Percentiles rank a stretch among this genome's conserved stretches.
These are phyloP conservation scores for Hyles lineata DNA, from an alignment of 2,888 invertebrate genomes.

Conservation along the genomic window DNA sequence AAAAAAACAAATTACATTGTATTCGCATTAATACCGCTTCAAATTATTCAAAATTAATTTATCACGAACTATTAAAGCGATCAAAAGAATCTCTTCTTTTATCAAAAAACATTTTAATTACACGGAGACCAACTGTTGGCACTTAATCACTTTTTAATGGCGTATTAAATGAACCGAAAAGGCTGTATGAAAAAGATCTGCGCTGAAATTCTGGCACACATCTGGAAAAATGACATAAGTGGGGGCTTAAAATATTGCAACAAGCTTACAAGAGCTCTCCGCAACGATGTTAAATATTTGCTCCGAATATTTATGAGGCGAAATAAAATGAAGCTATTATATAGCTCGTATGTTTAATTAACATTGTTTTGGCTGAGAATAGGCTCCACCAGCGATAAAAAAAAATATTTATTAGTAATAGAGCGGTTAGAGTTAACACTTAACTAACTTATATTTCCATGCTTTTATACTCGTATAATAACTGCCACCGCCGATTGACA, in stretches of 20 bases:
- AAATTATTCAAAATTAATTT: no score
- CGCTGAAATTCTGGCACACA: background rate
- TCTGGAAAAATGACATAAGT: conserved; percentile 14
- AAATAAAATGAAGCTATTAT: background rate
- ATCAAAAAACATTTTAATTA: no score
- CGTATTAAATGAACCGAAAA: conserved; percentile 1
- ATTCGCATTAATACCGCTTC: background rate
- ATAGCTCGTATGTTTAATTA: background rate
- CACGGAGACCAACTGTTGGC: no score
- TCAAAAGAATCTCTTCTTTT: no score
- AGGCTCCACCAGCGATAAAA: no score
- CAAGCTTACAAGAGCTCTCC: background rate
- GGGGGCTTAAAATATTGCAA: conserved; percentile 2
- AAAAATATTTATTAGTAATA: no score
- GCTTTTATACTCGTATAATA: no score
- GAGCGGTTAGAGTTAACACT: no score
- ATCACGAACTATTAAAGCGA: no score
- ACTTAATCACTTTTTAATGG: background rate
- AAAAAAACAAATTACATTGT: background rate
- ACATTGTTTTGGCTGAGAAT: background rate
- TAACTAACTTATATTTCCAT: no score
- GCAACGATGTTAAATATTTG: background rate
- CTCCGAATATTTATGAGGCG: background rate
- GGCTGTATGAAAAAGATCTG: background rate
- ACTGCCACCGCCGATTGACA: no score